A percentile compares a stretch with the other conserved stretches of the same genome.
Conservation (phyloP, 2,797 vertebrate genomes). For the Bufotes viridis region DNA sequence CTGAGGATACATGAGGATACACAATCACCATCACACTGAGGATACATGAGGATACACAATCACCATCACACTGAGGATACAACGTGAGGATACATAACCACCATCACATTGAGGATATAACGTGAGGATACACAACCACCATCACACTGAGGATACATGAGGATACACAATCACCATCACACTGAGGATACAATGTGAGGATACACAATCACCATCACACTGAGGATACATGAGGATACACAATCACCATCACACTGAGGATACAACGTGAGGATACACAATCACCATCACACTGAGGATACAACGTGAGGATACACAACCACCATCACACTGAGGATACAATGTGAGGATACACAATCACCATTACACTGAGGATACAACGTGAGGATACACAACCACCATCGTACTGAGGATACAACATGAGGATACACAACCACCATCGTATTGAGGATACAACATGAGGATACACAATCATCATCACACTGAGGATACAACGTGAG, state of each 20-base stretch:
- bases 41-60: too few relatives aligned
- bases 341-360: conserved; percentile 71
- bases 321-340: conserved; percentile 60
- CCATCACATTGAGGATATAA: background rate
- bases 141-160: conserved; percentile 70
- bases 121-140: background rate
- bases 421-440: background rate
- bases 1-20: too few relatives aligned
- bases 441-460: background rate
- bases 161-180: background rate
- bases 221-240: background rate
- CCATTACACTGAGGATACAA: background rate
- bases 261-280: background rate
- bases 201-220: background rate
- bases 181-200: background rate
- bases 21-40: too few relatives aligned
- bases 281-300: background rate
- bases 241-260: background rate
- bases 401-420: background rate
- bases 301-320: background rate
- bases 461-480: background rate
- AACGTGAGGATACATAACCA: background rate
- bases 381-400: background rate
- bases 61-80: background rate
- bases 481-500: background rate